Conservation (phyloP, 2,797 vertebrate species). For the Lophotriccus pileatus region DNA sequence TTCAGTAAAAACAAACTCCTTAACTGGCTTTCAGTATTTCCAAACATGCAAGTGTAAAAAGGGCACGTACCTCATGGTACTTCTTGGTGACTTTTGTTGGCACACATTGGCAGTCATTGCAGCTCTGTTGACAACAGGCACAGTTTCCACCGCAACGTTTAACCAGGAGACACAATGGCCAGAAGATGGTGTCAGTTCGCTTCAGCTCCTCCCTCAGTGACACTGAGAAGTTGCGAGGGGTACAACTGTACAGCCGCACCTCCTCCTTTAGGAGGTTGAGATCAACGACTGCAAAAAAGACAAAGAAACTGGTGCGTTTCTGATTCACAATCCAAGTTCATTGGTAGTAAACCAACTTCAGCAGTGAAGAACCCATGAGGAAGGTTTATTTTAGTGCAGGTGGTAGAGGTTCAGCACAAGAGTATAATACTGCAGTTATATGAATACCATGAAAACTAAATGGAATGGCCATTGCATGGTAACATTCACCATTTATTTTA, state of each 20-base stretch:
- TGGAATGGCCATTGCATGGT: accelerated
- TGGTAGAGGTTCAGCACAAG: neutral
- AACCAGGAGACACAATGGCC: conserved; percentile 95
- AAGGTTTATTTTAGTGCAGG: neutral
- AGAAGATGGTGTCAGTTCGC: conserved; percentile 95
- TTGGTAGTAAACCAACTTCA: neutral
- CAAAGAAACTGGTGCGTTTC: neutral
- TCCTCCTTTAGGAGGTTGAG: conserved; percentile 94
- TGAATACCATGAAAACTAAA: neutral
- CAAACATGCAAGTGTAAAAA: neutral
- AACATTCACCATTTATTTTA: neutral
- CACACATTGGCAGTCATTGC: conserved; percentile 91
- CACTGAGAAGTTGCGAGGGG: conserved; percentile 94
- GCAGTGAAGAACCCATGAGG: neutral
- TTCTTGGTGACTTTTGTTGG: conserved; percentile 90
- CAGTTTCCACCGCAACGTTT: conserved; percentile 98
- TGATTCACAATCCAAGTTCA: neutral
- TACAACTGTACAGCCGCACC: conserved; percentile 92
- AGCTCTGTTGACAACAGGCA: conserved; percentile 89
- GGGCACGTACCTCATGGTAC: conserved; percentile 87
- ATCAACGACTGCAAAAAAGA: conserved; percentile 77
- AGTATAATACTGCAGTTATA: neutral
- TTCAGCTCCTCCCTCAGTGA: conserved; percentile 93
- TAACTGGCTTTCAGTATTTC: neutral
- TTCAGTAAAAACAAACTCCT: neutral